A percentile compares a stretch with the other conserved stretches of the same genome.
These are phyloP conservation scores for Drosophila koepferae DNA, from an alignment of 2,888 invertebrate genomes.

Conservation along the genomic window DNA sequence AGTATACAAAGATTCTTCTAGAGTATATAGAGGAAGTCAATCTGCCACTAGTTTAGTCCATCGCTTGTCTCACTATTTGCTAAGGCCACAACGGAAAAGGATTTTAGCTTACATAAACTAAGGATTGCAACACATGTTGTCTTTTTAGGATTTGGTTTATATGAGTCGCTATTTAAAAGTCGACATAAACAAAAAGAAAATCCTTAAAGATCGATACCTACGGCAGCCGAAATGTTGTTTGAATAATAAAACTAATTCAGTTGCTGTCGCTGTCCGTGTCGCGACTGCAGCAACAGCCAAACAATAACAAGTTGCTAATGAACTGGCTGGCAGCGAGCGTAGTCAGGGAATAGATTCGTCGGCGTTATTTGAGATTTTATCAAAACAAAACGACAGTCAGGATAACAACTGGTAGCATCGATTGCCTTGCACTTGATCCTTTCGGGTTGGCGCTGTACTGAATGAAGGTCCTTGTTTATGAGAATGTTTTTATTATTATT, in stretches of 20 bases:
- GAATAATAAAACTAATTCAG: conserved; percentile 34
- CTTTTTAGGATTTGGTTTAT: conserved; percentile 33
- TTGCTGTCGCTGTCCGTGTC: conserved; percentile 48
- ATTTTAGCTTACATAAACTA: conserved; percentile 31
- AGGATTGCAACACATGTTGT: conserved; percentile 60
- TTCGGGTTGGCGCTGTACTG: conserved; percentile 58
- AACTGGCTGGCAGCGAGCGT: conserved; percentile 33
- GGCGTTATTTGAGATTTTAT: conserved; percentile 77
- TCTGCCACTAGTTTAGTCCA: neutral
- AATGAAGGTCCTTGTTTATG: conserved; percentile 61
- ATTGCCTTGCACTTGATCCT: conserved; percentile 42
- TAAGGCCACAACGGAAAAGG: neutral
- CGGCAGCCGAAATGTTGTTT: conserved; percentile 20
- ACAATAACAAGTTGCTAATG: conserved; percentile 63
- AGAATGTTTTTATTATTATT: conserved; percentile 72
- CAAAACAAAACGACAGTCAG: conserved; percentile 66
- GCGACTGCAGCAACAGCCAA: conserved; percentile 65
- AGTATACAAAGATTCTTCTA: neutral
- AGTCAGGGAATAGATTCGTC: conserved; percentile 20
- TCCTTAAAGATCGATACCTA: conserved; percentile 5
- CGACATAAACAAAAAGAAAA: conserved; percentile 65
- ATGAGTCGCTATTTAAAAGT: conserved; percentile 42
- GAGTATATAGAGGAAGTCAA: neutral
- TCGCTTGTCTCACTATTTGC: neutral
- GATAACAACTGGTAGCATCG: conserved; percentile 54